Base-by-base conservation (phyloP, 2,888 invertebrate genomes). In the Tipula vernalis region DNA sequence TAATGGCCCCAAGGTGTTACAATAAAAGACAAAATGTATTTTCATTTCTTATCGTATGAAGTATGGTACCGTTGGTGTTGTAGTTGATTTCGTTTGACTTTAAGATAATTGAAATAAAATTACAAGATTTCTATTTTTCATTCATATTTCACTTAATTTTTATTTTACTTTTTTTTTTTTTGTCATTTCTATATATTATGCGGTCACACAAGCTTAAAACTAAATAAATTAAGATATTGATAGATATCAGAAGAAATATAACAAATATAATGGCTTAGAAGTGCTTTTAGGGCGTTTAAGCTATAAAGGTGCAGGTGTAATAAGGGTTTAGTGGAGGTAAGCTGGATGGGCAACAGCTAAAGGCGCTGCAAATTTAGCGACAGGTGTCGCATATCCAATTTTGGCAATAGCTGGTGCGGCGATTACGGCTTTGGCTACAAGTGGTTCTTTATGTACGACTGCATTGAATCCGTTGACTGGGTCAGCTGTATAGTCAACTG, bases 381-480 rank as follows among this genome's bases (percentile, higher is more conserved):
- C 87, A 88, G 90, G 90, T 57, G 91, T 91, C 0, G 15, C 85
- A 15, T 85, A 85, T 18, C 85, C 85, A 8, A 88, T 86, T 86
- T 88, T 88, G 12, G 88, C 88, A 3, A 85, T 18, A 10, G 84
- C 39, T n/a, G 84, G 39, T 18, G 85, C 85, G 4, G 85, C 85
- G 51, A 91, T n/a, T 18, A 39, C 10, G 39, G 84, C 84, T 89
- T 92, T 92, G 3, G 90, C 90, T 2, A 90, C 91, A 10, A 92
- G 89, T 15, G 93, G 92, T 89, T 92, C 92, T 86, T 92, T 92
- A 88, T 91, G 92, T 18, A 93, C 93, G 83, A 93, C 92, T 87
- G 93, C 93, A 89, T 93, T 93, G 92, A 93, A 93, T 86, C 93
- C 93, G 89, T 93, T 92, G 87, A 93, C 91, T 86, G 93, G 93